Conservation (phyloP, 2,113 vertebrate species). For the Malurus melanocephalus region DNA sequence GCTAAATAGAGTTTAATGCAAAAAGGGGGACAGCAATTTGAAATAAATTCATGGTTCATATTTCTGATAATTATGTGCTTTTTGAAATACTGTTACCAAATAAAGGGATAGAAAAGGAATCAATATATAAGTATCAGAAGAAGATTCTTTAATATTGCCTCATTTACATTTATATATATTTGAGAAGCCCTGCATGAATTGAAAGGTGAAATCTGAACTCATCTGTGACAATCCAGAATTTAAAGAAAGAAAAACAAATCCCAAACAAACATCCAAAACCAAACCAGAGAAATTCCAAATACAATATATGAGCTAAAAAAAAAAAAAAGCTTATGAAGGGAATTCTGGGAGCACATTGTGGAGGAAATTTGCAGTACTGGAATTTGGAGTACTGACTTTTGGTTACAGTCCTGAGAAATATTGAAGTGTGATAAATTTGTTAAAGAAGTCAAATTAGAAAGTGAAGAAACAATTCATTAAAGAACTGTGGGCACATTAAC, state of each 20-base stretch:
- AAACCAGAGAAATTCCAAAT: neutral
- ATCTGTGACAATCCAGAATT: neutral
- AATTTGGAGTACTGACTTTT: neutral
- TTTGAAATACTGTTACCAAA: neutral
- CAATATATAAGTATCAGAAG: neutral
- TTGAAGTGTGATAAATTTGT: conserved; percentile 11
- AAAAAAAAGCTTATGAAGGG: neutral
- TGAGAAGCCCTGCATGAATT: neutral
- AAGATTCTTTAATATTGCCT: neutral
- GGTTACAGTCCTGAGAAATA: neutral
- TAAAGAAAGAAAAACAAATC: neutral
- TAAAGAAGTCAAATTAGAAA: conserved; percentile 43
- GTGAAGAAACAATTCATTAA: conserved; percentile 51
- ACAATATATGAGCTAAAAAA: neutral
- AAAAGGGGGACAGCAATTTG: neutral
- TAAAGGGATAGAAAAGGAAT: neutral
- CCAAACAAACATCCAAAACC: neutral
- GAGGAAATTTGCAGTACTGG: neutral
- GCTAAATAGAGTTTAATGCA: neutral
- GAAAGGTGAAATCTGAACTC: neutral
- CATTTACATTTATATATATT: neutral
- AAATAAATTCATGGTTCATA: conserved; percentile 18
- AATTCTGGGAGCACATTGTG: neutral
- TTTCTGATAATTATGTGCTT: neutral
- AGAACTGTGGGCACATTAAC: conserved; percentile 8